Percentiles rank a stretch among this genome's conserved stretches.
Conservation (phyloP, 2,113 vertebrate species). For the Erinaceus europaeus region DNA sequence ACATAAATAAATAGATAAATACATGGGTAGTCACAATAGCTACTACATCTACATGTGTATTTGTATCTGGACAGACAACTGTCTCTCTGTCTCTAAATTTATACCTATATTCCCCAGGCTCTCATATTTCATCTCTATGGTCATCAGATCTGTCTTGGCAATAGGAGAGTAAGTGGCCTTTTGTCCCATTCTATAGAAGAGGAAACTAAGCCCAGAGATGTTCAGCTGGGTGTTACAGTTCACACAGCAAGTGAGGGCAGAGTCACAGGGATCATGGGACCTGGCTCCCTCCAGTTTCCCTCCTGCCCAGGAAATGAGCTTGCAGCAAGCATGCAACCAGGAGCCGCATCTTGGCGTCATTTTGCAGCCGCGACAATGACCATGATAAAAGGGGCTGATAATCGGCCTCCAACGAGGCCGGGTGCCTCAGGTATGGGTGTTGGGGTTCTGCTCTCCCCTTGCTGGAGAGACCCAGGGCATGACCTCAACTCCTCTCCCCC, state of each 20-base stretch:
- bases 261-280: not conserved
- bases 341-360: constrained; percentile 51
- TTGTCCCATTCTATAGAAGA: not conserved
- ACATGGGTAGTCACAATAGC: too few species aligned
- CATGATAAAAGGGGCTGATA: constrained; percentile 66
- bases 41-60: not conserved
- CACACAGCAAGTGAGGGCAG: not conserved
- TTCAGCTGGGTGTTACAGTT: not conserved
- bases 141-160: not conserved
- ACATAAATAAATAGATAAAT: too few species aligned
- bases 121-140: not conserved
- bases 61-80: not conserved
- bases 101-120: not conserved
- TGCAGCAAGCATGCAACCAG: constrained; percentile 33
- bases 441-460: too few species aligned
- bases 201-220: not conserved
- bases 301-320: constrained; percentile 54
- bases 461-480: too few species aligned
- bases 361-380: constrained; percentile 66
- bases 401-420: constrained; percentile 64
- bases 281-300: not conserved
- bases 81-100: not conserved
- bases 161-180: not conserved
- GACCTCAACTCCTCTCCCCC: not conserved
- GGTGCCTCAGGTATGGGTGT: too few species aligned